Base-by-base conservation (phyloP, 2,113 vertebrate genomes). In the Motacilla alba region DNA sequence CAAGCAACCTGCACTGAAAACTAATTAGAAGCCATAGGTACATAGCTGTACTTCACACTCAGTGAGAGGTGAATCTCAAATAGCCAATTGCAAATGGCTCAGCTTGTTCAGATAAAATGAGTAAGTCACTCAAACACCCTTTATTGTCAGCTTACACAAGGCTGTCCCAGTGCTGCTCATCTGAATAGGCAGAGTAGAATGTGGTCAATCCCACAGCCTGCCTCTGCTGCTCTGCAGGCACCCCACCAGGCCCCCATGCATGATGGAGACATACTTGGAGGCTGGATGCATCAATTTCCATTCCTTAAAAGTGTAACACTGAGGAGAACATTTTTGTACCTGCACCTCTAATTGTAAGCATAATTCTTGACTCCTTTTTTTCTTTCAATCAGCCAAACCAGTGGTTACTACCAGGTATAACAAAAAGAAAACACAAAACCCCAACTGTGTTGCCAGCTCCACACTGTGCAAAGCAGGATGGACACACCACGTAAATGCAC, bases 171-270 rank as follows among this genome's bases (percentile, higher is more conserved):
- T 2, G 3, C 53, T 11, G 69, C 56, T 37, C 52, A 37, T 13
- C 15, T 22, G 49, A 41, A 33, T 0, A 6, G 58, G 49, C 67
- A 78, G 44, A 26, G 9, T 0, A 2, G 28, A 4, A 0, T 3
- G 41, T 0, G 1, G 19, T 13, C n/a, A 21, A 6, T 58, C n/a
- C 6, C 4, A 35, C 59, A 27, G 14, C 2, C 35, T 16, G 11
- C 47, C 39, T 59, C 44, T 13, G 23, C 5, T 21, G 14, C 35
- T 15, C 53, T 19, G 28, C 41, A 10, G 4, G 7, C 7, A 31
- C 5, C 23, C n/a, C 1, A 2, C 49, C 5, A 16, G 73, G n/a
- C 37, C 52, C 44, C 16, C 9, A 20, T 9, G 50, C 9, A 1
- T 8, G 33, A 2, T 46, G 30, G 16, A 88, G 10, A 37, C 8